Percentiles rank a stretch among this genome's conserved stretches.
Evolutionary conservation across 2,888 invertebrate genomes (phyloP).

Genomic region (Cantharis rufa): DNA sequence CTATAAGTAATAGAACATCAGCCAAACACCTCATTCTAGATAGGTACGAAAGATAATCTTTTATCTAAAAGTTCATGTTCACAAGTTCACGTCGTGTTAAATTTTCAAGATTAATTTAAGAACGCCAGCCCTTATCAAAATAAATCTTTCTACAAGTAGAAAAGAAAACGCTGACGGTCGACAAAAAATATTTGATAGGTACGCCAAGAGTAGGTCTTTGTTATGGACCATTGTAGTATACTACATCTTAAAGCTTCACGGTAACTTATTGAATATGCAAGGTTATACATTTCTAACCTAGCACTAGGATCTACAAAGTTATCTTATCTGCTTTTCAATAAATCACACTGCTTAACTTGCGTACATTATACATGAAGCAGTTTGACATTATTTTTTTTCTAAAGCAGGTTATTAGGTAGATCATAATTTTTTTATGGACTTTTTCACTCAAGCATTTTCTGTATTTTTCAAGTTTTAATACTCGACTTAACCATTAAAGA

Average conservation of each 20-base stretch:
- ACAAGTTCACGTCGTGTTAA: conserved; percentile 28
- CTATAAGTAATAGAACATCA: conserved; percentile 20
- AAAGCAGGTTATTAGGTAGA: background rate
- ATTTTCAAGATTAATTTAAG: conserved; percentile 45
- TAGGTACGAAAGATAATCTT: conserved; percentile 27
- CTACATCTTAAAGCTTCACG: background rate
- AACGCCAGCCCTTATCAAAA: conserved; percentile 52
- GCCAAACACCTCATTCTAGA: conserved; percentile 12
- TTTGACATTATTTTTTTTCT: background rate
- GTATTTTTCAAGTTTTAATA: no score
- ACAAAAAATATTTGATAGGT: conserved; percentile 41
- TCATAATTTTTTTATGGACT: background rate
- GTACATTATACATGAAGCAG: background rate
- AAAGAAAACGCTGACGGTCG: conserved; percentile 52
- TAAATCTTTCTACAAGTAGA: conserved; percentile 52
- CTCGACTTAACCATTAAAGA: no score
- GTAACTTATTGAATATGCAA: conserved; percentile 28
- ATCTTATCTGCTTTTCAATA: conserved; percentile 22
- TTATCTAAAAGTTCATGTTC: conserved; percentile 17
- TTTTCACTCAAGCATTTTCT: background rate
- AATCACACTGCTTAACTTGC: background rate
- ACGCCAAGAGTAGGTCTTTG: conserved; percentile 47
- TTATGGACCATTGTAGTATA: conserved; percentile 46
- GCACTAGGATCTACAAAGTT: conserved; percentile 13
- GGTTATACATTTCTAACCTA: conserved; percentile 22